Evolutionary conservation across 2,797 vertebrate species (phyloP).

Genomic region (Lepilemur ruficaudatus): DNA sequence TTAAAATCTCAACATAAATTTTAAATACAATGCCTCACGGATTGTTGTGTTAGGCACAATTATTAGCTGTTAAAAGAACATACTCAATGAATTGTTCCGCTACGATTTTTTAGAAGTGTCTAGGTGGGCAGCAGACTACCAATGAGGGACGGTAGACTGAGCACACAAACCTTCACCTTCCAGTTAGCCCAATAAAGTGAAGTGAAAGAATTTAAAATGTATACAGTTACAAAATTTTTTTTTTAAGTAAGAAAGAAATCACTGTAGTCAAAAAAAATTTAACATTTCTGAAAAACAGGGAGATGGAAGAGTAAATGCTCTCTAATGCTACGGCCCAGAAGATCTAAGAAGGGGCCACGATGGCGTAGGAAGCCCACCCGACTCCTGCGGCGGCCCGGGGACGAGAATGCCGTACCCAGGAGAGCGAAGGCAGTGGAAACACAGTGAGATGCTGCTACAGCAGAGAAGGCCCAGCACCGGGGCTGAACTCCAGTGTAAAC

Average conservation of each 20-base stretch:
- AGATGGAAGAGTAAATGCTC: background rate
- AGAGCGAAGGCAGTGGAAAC: rapidly evolving
- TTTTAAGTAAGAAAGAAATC: background rate
- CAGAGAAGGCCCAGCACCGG: rapidly evolving
- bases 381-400: background rate
- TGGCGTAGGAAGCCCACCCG: background rate
- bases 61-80: background rate
- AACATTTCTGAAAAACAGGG: background rate
- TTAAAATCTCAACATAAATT: background rate
- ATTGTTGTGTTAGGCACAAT: background rate
- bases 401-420: rapidly evolving
- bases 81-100: background rate
- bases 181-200: background rate
- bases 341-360: background rate
- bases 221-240: background rate
- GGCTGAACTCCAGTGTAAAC: background rate
- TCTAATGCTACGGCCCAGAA: background rate
- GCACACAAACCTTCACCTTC: background rate
- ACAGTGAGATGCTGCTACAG: rapidly evolving
- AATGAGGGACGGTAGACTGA: background rate
- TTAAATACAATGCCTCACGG: background rate
- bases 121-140: background rate
- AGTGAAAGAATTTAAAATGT: background rate
- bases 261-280: background rate
- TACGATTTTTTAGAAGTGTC: no score